Evolutionary conservation across 2,888 invertebrate genomes (phyloP).

Genomic region (Diogma glabrata): DNA sequence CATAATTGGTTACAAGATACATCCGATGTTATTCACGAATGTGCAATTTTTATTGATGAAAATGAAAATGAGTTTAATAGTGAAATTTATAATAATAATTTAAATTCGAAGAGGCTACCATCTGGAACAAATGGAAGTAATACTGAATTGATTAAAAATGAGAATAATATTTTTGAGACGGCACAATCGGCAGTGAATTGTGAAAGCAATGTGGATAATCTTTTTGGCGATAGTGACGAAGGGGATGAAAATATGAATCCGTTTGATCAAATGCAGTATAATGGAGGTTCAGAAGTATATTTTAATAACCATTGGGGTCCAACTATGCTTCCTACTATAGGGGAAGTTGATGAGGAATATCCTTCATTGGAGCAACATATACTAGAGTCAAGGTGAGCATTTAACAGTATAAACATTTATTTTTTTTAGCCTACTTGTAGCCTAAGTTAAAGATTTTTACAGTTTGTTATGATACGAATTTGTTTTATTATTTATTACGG

Average conservation of each 20-base stretch:
- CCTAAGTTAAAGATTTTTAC: too few species aligned
- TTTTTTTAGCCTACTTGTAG: too few species aligned
- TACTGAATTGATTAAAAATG: too few species aligned
- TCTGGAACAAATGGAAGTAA: too few species aligned
- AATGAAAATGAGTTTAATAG: slow-evolving; percentile 23
- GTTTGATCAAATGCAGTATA: slow-evolving; percentile 31
- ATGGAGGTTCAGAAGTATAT: slow-evolving; percentile 36
- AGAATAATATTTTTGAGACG: too few species aligned
- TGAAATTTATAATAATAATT: slow-evolving; percentile 2
- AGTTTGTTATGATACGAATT: too few species aligned
- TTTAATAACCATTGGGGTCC: slow-evolving; percentile 36
- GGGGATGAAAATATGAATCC: slow-evolving; percentile 37
- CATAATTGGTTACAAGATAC: slow-evolving; percentile 8
- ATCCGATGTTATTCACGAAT: slow-evolving; percentile 11
- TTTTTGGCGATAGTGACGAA: slow-evolving; percentile 24
- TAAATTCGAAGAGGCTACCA: too few species aligned
- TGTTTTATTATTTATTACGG: too few species aligned
- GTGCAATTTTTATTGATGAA: slow-evolving; percentile 3
- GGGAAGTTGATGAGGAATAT: slow-evolving; percentile 36
- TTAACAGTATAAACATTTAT: too few species aligned
- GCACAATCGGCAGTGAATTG: too few species aligned
- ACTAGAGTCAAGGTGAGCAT: too few species aligned
- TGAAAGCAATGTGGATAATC: slow-evolving; percentile 28
- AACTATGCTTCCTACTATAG: slow-evolving; percentile 37
- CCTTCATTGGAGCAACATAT: slow-evolving; percentile 32